These are phyloP conservation scores for Nebria ingens DNA, from an alignment of 1,140 invertebrate genomes.

Conservation along the genomic window DNA sequence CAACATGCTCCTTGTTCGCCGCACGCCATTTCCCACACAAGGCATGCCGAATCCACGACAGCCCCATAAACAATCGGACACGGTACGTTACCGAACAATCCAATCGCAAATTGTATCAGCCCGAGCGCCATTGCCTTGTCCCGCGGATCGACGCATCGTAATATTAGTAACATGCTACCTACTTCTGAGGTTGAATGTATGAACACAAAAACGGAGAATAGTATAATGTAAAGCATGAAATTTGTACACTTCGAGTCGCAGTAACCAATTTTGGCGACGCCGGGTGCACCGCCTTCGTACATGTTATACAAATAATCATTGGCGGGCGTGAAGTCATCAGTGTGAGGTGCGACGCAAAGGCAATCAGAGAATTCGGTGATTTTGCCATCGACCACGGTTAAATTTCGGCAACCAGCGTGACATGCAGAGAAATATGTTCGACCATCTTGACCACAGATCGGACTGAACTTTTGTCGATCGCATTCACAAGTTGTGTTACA, in stretches of 20 bases:
- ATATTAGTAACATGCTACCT: conserved; percentile 78
- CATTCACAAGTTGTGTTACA: conserved; percentile 62
- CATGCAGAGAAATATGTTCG: conserved; percentile 81
- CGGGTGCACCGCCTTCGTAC: conserved; percentile 23
- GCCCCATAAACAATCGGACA: conserved; percentile 88
- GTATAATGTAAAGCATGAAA: conserved; percentile 71
- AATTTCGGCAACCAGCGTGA: conserved; percentile 72
- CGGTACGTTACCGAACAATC: conserved; percentile 85
- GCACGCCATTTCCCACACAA: conserved; percentile 76
- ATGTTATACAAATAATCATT: background rate
- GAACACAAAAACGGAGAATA: conserved; percentile 82
- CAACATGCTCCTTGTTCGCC: conserved; percentile 71
- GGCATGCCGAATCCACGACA: conserved; percentile 82
- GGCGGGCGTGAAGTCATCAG: conserved; percentile 17
- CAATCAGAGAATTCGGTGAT: conserved; percentile 63
- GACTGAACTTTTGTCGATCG: conserved; percentile 63
- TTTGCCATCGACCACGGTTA: conserved; percentile 49
- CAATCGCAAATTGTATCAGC: conserved; percentile 86
- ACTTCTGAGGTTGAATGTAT: conserved; percentile 88
- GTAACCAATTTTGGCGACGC: conserved; percentile 50
- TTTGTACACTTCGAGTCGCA: conserved; percentile 69
- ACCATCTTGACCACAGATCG: conserved; percentile 69
- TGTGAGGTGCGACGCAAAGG: conserved; percentile 48
- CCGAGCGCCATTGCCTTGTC: conserved; percentile 92
- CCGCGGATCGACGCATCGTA: conserved; percentile 81